A percentile compares a stretch with the other conserved stretches of the same genome.
Conservation (phyloP, 2,113 vertebrate species). For the Python bivittatus region DNA sequence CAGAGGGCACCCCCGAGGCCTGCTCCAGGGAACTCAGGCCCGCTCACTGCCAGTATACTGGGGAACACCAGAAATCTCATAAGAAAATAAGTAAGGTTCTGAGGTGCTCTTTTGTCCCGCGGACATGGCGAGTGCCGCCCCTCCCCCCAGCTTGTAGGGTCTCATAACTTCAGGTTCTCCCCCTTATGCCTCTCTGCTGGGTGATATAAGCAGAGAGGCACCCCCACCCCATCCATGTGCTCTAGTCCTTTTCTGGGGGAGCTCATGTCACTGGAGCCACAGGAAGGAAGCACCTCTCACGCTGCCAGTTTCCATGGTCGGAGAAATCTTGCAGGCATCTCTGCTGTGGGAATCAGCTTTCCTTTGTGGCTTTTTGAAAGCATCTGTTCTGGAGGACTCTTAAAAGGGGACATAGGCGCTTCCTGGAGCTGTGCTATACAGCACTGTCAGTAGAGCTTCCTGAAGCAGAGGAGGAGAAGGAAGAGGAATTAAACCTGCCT, state of each 20-base stretch:
- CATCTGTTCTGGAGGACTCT: background rate
- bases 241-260: too few species aligned
- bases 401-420: background rate
- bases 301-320: background rate
- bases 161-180: background rate
- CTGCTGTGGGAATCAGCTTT: background rate
- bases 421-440: background rate
- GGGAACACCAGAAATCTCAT: background rate
- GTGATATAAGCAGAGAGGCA: background rate
- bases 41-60: background rate
- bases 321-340: background rate
- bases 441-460: background rate
- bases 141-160: background rate
- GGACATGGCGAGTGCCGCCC: too few species aligned
- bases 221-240: too few species aligned
- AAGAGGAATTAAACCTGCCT: background rate
- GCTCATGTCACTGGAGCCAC: background rate
- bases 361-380: background rate
- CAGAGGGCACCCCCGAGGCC: background rate
- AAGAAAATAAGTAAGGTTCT: background rate
- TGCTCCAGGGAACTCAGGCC: too few species aligned
- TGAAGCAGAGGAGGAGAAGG: background rate
- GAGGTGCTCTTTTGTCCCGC: background rate
- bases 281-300: background rate
- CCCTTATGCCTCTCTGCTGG: background rate